phyloP scores from a whole-genome alignment of 2,113 vertebrate species.

The Tapirus terrestris region DNA sequence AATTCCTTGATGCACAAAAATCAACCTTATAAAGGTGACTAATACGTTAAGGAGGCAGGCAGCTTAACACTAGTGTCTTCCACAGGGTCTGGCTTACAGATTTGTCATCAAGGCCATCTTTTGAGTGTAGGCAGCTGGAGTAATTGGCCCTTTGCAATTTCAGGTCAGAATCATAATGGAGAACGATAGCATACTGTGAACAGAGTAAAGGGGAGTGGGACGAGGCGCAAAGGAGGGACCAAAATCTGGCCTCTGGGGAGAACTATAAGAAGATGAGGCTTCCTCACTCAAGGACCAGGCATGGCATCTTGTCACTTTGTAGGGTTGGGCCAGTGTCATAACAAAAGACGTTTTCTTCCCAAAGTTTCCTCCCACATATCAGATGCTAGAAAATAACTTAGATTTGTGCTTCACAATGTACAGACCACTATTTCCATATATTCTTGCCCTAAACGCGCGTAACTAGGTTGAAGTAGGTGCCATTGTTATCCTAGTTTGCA shows the following conservation, averaged over 20 bases:
- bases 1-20: constrained; percentile 33
- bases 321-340: not conserved
- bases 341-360: not conserved
- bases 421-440: not conserved
- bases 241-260: not conserved
- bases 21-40: not conserved
- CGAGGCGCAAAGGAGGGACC: not conserved
- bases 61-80: not conserved
- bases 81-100: not conserved
- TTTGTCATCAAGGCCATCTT: not conserved
- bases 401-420: not conserved
- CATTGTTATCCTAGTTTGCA: not conserved
- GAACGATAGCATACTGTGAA: not conserved
- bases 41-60: not conserved
- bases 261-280: not conserved
- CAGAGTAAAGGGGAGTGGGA: not conserved
- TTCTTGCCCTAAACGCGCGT: not conserved
- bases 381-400: not conserved
- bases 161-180: not conserved
- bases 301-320: not conserved
- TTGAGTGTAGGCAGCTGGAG: not conserved
- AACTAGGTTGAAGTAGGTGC: not conserved
- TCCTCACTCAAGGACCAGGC: not conserved
- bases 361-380: not conserved
- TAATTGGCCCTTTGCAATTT: not conserved